A percentile compares a stretch with the other conserved stretches of the same genome.
Conservation (phyloP, 1,140 invertebrate genomes). For the Solenopsis fugax region DNA sequence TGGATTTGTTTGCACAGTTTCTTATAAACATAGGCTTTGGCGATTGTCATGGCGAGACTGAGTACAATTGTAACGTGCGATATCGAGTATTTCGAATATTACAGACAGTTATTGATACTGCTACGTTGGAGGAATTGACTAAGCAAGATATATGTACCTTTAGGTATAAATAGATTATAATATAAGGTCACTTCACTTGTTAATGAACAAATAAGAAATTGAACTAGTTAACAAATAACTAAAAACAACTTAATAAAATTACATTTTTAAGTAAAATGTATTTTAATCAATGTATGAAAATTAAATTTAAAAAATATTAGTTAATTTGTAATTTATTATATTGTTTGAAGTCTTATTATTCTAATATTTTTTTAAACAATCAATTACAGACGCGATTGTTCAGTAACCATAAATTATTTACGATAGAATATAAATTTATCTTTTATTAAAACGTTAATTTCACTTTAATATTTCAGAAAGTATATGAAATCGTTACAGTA, state of each 20-base stretch:
- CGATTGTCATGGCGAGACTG: conserved; percentile 68
- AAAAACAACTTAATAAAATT: too few relatives aligned
- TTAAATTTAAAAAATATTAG: too few relatives aligned
- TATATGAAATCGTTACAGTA: conserved; percentile 82
- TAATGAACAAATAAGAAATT: too few relatives aligned
- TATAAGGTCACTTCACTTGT: too few relatives aligned
- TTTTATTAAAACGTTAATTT: conserved; percentile 3
- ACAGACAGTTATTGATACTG: conserved; percentile 76
- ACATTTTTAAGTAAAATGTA: too few relatives aligned
- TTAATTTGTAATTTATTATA: too few relatives aligned
- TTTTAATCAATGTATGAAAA: too few relatives aligned
- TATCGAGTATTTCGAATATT: conserved; percentile 83
- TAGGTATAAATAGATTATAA: conserved; percentile 66
- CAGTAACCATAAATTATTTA: too few relatives aligned
- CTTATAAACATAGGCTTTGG: conserved; percentile 81
- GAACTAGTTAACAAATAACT: too few relatives aligned
- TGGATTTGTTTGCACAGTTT: conserved; percentile 71
- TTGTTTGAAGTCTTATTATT: too few relatives aligned
- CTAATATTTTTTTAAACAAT: too few relatives aligned
- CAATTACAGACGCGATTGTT: too few relatives aligned
- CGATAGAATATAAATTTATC: neutral
- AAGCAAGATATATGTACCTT: conserved; percentile 75
- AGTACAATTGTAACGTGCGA: conserved; percentile 76
- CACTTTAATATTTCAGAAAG: conserved; percentile 74
- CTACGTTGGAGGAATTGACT: conserved; percentile 79